These are phyloP conservation scores for Frankliniella fusca DNA, from an alignment of 2,888 invertebrate genomes.

Conservation along the genomic window DNA sequence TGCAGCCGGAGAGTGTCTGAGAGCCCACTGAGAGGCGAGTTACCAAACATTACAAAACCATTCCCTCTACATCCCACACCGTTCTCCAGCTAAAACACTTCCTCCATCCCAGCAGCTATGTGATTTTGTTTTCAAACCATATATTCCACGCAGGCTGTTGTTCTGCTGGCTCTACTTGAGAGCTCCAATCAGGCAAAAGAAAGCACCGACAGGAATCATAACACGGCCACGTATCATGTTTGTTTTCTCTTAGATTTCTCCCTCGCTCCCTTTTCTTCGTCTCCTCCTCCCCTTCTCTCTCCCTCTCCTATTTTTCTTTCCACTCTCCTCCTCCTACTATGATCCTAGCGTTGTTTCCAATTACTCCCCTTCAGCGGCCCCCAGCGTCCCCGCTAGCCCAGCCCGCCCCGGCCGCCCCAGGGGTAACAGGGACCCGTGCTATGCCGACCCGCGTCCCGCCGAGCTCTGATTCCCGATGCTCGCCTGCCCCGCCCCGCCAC, in stretches of 20 bases:
- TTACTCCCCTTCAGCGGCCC: neutral
- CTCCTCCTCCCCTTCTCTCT: neutral
- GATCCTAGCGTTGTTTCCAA: neutral
- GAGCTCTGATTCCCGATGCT: too few species aligned
- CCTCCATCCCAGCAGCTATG: too few species aligned
- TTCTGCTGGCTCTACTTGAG: neutral
- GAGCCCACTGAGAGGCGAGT: too few species aligned
- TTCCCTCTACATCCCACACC: too few species aligned
- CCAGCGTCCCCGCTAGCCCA: neutral
- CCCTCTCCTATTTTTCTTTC: neutral
- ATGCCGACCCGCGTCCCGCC: too few species aligned
- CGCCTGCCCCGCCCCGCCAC: too few species aligned
- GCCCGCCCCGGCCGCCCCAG: neutral
- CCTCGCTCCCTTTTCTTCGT: neutral
- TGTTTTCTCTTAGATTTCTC: constrained; percentile 6
- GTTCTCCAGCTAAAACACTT: too few species aligned
- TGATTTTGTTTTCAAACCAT: too few species aligned
- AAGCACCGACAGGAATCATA: neutral
- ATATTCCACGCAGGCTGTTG: too few species aligned
- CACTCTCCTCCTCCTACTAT: neutral
- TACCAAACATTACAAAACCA: too few species aligned
- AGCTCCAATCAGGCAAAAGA: neutral
- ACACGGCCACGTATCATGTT: neutral
- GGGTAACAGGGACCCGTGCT: neutral
- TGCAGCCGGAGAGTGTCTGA: too few species aligned